A percentile compares a stretch with the other conserved stretches of the same genome.
phyloP scores from a whole-genome alignment of 2,888 invertebrate species.

The Pinctada fucata region DNA sequence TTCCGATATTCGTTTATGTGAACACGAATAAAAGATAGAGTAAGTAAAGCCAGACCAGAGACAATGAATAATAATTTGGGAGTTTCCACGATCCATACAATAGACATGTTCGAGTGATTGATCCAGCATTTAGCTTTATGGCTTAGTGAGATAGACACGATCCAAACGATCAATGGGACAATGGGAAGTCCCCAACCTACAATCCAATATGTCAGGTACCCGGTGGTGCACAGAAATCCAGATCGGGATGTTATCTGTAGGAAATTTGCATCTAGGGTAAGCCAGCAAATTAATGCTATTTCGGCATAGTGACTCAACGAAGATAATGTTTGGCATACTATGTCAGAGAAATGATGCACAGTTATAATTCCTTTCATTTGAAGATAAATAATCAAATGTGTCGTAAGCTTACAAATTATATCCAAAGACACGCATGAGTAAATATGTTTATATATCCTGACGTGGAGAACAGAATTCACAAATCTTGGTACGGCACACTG shows the following conservation, averaged over 20 bases:
- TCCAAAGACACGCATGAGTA: constrained; percentile 40
- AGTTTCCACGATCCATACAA: constrained; percentile 44
- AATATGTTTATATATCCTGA: constrained; percentile 42
- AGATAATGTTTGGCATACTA: constrained; percentile 40
- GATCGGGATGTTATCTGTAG: constrained; percentile 32
- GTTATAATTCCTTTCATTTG: constrained; percentile 9
- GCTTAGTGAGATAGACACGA: constrained; percentile 40
- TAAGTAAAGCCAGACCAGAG: constrained; percentile 10
- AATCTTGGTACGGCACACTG: constrained; percentile 38
- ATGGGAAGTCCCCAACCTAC: constrained; percentile 48
- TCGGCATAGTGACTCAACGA: constrained; percentile 34
- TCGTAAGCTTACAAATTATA: constrained; percentile 22
- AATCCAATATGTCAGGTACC: constrained; percentile 39
- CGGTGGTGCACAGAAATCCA: constrained; percentile 36
- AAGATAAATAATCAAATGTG: constrained; percentile 27
- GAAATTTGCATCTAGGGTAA: constrained; percentile 38
- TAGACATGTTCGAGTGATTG: constrained; percentile 32
- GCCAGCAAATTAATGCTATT: constrained; percentile 39
- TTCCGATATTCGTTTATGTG: constrained; percentile 20
- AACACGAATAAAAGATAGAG: constrained; percentile 21
- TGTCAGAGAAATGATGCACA: constrained; percentile 10
- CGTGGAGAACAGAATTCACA: constrained; percentile 26
- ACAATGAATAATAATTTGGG: constrained; percentile 37
- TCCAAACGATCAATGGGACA: constrained; percentile 45
- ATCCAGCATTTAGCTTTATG: constrained; percentile 46